Evolutionary conservation across 2,113 vertebrate species (phyloP), one percentile per base, ranked within the genome.

Genomic region (Lathamus discolor): DNA sequence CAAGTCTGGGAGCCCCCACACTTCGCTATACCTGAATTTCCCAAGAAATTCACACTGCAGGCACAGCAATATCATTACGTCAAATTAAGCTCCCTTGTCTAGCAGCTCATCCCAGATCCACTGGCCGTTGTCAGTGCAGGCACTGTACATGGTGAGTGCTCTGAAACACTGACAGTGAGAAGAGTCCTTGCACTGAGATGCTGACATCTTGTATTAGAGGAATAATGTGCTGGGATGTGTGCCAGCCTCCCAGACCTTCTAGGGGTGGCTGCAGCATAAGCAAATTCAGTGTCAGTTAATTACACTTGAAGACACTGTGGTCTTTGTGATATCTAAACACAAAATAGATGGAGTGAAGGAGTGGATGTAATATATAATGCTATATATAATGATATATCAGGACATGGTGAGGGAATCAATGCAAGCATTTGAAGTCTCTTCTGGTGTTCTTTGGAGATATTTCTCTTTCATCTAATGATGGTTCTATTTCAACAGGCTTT

Each of bases 401-500:
- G 70, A 92, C 49, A 6, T 15, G 37, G 70, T 68, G 89, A 90
- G 72, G 52, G 79, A 91, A 72, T 69, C 88, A 69, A 0, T 49
- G 22, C 75, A 79, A 43, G 76, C 46, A 77, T 55, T 73, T 41
- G 28, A 76, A 61, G 85, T 55, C 24, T 82, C 46, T 29, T 54
- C 69, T 74, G 48, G 10, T 73, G 91, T 92, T 73, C 86, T n/a
- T n/a, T n/a, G n/a, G n/a, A n/a, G n/a, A n/a, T n/a, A n/a, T 88
- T 97, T 73, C 90, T 97, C 31, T 96, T 96, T 91, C 93, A 97
- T 95, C 93, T 97, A 46, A 78, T 94, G 77, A 93, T 97, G 67
- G 93, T 95, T 84, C 81, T 97, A n/a, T 94, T 97, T 72, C 86
- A 96, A 93, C 96, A 97, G 97, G 92, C 98, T 69, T 69, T 57